Conservation (phyloP, 2,797 vertebrate genomes). For the Echeneis naucrates region DNA sequence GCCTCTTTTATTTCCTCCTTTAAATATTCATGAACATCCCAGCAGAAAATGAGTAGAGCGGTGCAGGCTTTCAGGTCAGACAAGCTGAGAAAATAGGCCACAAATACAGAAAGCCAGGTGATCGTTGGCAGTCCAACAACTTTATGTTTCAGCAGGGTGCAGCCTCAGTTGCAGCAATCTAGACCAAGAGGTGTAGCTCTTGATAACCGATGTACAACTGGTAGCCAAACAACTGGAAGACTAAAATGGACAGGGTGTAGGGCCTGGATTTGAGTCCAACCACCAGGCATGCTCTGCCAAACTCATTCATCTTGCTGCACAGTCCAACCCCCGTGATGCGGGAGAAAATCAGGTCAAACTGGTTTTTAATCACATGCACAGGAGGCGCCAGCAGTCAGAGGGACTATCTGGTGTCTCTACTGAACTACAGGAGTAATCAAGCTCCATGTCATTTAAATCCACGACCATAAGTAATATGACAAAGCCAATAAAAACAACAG, state of each 20-base stretch:
- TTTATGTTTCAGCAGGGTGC: background rate
- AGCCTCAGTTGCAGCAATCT: background rate
- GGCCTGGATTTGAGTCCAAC: slow-evolving; percentile 19
- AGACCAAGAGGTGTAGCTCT: background rate
- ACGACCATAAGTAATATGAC: background rate
- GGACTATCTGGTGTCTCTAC: background rate
- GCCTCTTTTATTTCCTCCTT: background rate
- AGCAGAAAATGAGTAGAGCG: slow-evolving; percentile 3
- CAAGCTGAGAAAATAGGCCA: background rate
- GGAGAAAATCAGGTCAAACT: slow-evolving; percentile 63
- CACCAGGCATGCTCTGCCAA: slow-evolving; percentile 3
- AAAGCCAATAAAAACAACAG: background rate
- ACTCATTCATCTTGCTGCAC: slow-evolving; percentile 12
- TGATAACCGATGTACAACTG: background rate
- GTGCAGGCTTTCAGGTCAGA: background rate
- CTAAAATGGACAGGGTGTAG: background rate
- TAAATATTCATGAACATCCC: slow-evolving; percentile 50
- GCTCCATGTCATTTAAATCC: no score
- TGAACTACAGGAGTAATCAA: background rate
- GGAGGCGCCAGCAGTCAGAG: background rate
- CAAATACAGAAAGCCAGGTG: background rate
- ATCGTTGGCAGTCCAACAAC: background rate
- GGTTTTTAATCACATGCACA: slow-evolving; percentile 37
- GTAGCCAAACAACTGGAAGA: background rate
- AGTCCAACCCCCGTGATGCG: slow-evolving; percentile 38